These are phyloP conservation scores for Parapristionchus giblindavisi DNA, from an alignment of 2,888 invertebrate species.

Conservation along the genomic window DNA sequence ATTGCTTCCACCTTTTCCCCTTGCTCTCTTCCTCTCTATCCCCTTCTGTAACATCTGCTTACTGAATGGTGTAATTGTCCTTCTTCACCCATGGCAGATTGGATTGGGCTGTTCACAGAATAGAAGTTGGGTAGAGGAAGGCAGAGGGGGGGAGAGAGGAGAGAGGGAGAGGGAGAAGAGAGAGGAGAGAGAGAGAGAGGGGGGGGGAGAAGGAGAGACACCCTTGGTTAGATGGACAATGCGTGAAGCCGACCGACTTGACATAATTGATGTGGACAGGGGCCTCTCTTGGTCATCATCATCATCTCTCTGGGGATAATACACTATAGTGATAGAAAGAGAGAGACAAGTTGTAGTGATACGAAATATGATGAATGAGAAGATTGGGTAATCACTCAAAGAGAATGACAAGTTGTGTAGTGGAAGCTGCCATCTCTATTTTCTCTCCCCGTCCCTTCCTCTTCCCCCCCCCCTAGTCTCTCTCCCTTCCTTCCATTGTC, in stretches of 20 bases:
- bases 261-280: constrained; percentile 33
- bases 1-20: neutral
- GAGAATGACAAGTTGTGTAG: no score
- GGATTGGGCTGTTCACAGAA: constrained; percentile 12
- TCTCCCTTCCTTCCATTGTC: neutral
- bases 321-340: neutral
- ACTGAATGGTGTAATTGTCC: constrained; percentile 36
- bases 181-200: neutral
- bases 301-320: neutral
- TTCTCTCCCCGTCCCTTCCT: no score
- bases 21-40: constrained; percentile 11
- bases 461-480: neutral
- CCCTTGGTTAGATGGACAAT: no score
- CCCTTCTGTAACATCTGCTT: constrained; percentile 35
- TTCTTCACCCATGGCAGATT: constrained; percentile 31
- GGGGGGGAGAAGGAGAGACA: neutral
- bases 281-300: neutral
- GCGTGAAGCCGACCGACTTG: no score
- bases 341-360: constrained; percentile 25
- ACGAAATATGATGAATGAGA: constrained; percentile 27
- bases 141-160: neutral
- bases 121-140: neutral
- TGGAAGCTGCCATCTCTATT: no score
- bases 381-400: constrained; percentile 22
- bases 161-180: neutral